Evolutionary conservation across 2,888 invertebrate genomes (phyloP), one percentile per base, ranked within the genome.

Genomic region (Eueremaeus valkanovi): DNA sequence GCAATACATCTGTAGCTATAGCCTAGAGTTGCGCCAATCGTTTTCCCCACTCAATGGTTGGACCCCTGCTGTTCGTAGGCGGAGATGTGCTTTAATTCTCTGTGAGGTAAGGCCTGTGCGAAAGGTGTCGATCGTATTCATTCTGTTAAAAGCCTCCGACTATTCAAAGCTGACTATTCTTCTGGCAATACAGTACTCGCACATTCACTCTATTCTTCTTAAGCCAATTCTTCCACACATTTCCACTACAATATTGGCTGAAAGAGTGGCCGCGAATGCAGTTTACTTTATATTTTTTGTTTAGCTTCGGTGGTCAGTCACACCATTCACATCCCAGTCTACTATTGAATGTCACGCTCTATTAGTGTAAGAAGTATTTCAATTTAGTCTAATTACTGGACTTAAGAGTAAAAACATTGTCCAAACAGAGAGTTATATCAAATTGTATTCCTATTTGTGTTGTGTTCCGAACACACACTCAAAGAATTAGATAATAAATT

Each of bases 71-170:
- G 21, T 66, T 66, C 31, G 66, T 66, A 36, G 66, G 66, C 66
- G 66, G 66, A 66, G 61, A 31, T 61, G 66, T 33, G 66, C 66
- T 66, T 66, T n/a, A 36, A 66, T 66, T 58, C 58, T 66, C 36
- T 36, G 66, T 66, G 66, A 66, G 66, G 66, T 66, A 66, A 36
- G 33, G 33, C 33, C 66, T 66, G 29, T 36, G 66, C 36, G 6
- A 29, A 66, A 66, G 66, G 66, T 66, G 66, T 66, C 66, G 66
- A 33, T 66, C 31, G 66, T 36, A 66, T 66, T 33, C 36, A 66
- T 66, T 66, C 66, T 29, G 9, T 29, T 27, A 31, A n/a, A 18
- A 31, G 13, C 31, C 11, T 6, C 8, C 29, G 9, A 11, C 27
- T 24, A n/a, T n/a, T n/a, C n/a, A n/a, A n/a, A n/a, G n/a, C 55